phyloP scores from a whole-genome alignment of 37 sponge, comb jelly and placozoan species.

The Theonella swinhoei region DNA sequence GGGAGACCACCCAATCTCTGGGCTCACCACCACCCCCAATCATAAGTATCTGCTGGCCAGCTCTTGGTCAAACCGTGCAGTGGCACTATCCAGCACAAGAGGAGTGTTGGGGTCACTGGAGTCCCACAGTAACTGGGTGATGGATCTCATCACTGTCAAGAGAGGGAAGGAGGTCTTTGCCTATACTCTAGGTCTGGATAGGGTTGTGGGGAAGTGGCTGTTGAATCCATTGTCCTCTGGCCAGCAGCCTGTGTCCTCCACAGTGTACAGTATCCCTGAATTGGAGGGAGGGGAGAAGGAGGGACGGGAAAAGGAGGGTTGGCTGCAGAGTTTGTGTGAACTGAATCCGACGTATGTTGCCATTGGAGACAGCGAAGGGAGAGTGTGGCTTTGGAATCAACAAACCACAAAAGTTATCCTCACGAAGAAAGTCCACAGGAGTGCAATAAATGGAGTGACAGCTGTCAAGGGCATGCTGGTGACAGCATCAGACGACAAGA shows the following conservation, averaged over 20 bases:
- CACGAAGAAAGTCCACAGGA: conserved; percentile 58
- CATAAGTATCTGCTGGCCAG: conserved; percentile 39
- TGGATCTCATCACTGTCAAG: conserved; percentile 14
- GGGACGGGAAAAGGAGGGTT: conserved; percentile 14
- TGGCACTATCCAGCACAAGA: conserved; percentile 1
- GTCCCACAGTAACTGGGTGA: conserved; percentile 61
- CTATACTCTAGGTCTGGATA: conserved; percentile 52
- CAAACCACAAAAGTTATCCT: conserved; percentile 6
- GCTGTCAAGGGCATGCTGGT: conserved; percentile 17
- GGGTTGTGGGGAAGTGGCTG: conserved; percentile 21
- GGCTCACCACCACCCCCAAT: conserved; percentile 34
- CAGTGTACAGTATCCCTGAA: conserved; percentile 4
- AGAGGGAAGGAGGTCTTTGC: neutral
- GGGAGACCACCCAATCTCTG: conserved; percentile 27
- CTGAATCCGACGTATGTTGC: conserved; percentile 22
- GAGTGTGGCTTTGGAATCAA: conserved; percentile 50
- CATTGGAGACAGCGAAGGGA: conserved; percentile 68
- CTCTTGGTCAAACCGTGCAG: conserved; percentile 45
- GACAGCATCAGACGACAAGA: conserved; percentile 82
- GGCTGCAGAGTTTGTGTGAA: conserved; percentile 47
- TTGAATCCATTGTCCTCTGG: neutral
- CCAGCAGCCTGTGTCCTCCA: neutral
- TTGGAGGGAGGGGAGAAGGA: neutral
- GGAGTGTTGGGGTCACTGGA: neutral
- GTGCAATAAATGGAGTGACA: conserved; percentile 48